phyloP scores from a whole-genome alignment of 2,113 vertebrate species.

The Geothlypis trichas region DNA sequence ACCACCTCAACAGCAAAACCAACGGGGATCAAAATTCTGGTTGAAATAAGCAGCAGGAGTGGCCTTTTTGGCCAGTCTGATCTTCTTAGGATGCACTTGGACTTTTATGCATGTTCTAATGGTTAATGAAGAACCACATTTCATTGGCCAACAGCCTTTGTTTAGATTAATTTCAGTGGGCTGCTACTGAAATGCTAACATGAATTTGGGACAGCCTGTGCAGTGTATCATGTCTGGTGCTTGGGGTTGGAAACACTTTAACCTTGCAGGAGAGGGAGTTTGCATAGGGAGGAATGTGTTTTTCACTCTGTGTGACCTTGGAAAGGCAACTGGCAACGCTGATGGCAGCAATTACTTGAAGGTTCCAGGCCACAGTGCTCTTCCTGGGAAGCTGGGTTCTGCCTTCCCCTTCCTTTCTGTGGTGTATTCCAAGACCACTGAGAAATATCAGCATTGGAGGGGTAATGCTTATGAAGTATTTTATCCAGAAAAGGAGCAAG shows the following conservation, averaged over 20 bases:
- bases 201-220: fast-evolving
- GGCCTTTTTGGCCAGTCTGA: neutral
- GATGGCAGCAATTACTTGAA: neutral
- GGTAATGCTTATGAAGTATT: neutral
- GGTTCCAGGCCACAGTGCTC: neutral
- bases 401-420: neutral
- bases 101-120: neutral
- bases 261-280: neutral
- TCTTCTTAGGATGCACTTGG: neutral
- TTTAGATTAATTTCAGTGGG: neutral
- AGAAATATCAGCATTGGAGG: neutral
- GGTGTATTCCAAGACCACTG: neutral
- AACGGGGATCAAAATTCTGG: neutral
- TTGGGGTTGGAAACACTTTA: neutral
- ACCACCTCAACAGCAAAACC: neutral
- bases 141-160: neutral
- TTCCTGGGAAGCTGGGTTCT: neutral
- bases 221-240: neutral
- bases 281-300: neutral
- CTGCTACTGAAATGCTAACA: neutral
- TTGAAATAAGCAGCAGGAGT: neutral
- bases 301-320: neutral
- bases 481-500: neutral
- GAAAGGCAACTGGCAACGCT: neutral
- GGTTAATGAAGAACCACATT: neutral